Evolutionary conservation across 2,888 invertebrate genomes (phyloP).

Genomic region (Halictus ligatus): DNA sequence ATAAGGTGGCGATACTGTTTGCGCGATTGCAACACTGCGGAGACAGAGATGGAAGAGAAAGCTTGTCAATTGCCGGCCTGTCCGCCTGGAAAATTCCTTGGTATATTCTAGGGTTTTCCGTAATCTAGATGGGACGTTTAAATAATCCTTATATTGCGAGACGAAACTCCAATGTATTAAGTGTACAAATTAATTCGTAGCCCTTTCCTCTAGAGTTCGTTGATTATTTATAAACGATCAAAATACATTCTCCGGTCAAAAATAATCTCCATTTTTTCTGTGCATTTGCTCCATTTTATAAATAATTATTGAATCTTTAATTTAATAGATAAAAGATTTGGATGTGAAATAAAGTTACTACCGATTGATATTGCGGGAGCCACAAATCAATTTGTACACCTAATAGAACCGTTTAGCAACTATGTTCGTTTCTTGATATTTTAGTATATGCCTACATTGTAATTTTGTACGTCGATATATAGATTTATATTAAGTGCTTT

Average conservation of each 20-base stretch:
- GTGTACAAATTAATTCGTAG: constrained; percentile 4
- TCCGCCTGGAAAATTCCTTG: constrained; percentile 80
- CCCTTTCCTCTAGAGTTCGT: neutral
- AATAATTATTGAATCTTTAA: neutral
- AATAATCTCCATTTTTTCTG: neutral
- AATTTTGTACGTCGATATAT: constrained; percentile 36
- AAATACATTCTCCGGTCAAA: neutral
- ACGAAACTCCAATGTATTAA: neutral
- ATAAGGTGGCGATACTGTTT: constrained; percentile 86
- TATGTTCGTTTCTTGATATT: neutral
- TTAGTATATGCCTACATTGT: constrained; percentile 17
- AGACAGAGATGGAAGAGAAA: constrained; percentile 86
- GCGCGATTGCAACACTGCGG: constrained; percentile 82
- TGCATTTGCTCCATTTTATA: neutral
- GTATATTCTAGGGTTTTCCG: constrained; percentile 70
- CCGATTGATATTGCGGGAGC: neutral
- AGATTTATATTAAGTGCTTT: constrained; percentile 27
- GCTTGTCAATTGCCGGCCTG: constrained; percentile 85
- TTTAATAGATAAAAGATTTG: neutral
- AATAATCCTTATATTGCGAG: neutral
- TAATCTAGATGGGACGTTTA: neutral
- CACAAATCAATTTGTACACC: neutral
- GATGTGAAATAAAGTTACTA: neutral
- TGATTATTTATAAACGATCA: neutral
- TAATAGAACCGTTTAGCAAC: neutral